Evolutionary conservation across 2,113 vertebrate genomes (phyloP).

Genomic region (Cranoglanis bouderius): DNA sequence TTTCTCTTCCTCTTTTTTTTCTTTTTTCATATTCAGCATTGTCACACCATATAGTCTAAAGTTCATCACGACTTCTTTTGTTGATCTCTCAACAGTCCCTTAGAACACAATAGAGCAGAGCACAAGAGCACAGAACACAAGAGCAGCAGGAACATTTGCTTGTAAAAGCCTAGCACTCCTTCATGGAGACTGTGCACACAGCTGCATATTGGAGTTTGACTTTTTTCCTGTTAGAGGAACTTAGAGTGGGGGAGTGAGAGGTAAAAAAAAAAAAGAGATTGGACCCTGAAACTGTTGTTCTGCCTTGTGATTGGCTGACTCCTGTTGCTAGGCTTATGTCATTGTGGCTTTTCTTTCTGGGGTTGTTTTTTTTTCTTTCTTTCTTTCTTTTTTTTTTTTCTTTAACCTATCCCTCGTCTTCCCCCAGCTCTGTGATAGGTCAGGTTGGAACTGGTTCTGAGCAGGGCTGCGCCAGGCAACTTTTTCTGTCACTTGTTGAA

Average conservation of each 20-base stretch:
- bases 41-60: conserved; percentile 50
- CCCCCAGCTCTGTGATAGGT: conserved; percentile 74
- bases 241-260: conserved; percentile 56
- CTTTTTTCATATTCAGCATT: background rate
- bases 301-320: conserved; percentile 74
- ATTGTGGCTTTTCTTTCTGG: conserved; percentile 59
- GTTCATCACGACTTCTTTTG: conserved; percentile 40
- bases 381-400: conserved; percentile 39
- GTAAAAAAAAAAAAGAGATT: conserved; percentile 65
- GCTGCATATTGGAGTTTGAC: conserved; percentile 63
- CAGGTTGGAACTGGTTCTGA: conserved; percentile 72
- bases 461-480: conserved; percentile 54
- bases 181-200: conserved; percentile 60
- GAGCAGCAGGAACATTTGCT: conserved; percentile 47
- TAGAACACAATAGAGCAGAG: conserved; percentile 30
- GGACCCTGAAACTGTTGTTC: conserved; percentile 79
- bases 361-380: conserved; percentile 54
- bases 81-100: background rate
- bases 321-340: conserved; percentile 80
- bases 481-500: conserved; percentile 75
- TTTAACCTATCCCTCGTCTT: conserved; percentile 67
- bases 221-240: conserved; percentile 57
- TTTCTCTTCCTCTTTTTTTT: conserved; percentile 28
- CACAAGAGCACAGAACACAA: too few species aligned
- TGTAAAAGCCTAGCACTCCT: conserved; percentile 54